Evolutionary conservation across 2,113 vertebrate species (phyloP).

Genomic region (Geococcyx californianus): DNA sequence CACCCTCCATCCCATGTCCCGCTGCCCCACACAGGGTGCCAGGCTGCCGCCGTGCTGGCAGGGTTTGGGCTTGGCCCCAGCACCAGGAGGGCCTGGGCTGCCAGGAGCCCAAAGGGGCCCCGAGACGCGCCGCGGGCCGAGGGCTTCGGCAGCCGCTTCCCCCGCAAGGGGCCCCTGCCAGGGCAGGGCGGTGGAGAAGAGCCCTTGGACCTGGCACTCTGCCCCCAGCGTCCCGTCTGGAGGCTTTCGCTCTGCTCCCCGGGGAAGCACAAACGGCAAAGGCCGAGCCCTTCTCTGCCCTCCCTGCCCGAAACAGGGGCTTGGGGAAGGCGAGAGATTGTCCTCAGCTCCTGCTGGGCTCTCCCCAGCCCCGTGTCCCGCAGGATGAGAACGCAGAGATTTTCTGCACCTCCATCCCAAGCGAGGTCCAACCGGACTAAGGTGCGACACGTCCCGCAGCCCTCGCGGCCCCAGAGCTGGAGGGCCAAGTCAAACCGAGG

Average conservation of each 20-base stretch:
- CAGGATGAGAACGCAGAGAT: neutral
- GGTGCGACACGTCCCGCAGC: too few relatives aligned
- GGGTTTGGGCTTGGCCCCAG: neutral
- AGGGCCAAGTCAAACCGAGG: too few relatives aligned
- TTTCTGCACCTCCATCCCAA: neutral
- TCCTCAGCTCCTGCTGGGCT: neutral
- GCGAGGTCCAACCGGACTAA: too few relatives aligned
- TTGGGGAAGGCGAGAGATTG: neutral
- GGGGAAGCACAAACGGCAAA: neutral
- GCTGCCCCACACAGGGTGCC: too few relatives aligned
- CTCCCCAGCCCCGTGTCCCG: neutral
- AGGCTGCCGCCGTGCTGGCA: neutral
- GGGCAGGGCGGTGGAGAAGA: neutral
- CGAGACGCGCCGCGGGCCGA: rapidly evolving
- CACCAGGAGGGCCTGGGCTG: neutral
- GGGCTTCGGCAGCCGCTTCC: neutral
- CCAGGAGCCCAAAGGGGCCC: neutral
- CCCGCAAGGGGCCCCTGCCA: rapidly evolving
- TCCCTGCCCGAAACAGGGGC: neutral
- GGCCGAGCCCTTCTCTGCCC: neutral
- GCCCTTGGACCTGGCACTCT: neutral
- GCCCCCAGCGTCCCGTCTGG: rapidly evolving
- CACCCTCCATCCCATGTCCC: too few relatives aligned
- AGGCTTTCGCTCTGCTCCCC: neutral
- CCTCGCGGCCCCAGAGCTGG: too few relatives aligned